A percentile compares a stretch with the other conserved stretches of the same genome.
Evolutionary conservation across 2,888 invertebrate genomes (phyloP).

Genomic region (Cosmorhoe ocellata): DNA sequence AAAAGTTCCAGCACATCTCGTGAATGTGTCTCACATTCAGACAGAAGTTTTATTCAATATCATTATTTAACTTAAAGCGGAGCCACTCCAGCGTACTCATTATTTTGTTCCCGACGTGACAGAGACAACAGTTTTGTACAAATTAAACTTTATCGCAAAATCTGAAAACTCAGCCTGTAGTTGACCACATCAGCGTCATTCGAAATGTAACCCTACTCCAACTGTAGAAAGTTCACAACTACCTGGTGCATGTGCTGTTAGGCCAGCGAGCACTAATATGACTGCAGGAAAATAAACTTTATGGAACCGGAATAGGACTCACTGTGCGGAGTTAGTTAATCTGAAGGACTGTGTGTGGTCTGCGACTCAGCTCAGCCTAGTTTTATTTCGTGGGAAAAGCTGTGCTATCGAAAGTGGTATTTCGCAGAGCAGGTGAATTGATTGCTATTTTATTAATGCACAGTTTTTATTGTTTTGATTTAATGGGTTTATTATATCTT

Average conservation of each 20-base stretch:
- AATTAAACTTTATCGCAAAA: slow-evolving; percentile 30
- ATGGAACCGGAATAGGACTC: slow-evolving; percentile 5
- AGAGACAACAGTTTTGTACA: slow-evolving; percentile 29
- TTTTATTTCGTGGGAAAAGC: slow-evolving; percentile 39
- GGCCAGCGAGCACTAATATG: neutral
- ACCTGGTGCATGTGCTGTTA: neutral
- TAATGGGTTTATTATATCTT: neutral
- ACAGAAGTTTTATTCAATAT: neutral
- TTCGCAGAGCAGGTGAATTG: slow-evolving; percentile 41
- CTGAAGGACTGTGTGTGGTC: slow-evolving; percentile 28
- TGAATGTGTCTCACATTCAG: neutral
- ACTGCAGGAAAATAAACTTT: slow-evolving; percentile 22
- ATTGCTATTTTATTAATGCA: slow-evolving; percentile 28
- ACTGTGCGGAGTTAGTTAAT: slow-evolving; percentile 3
- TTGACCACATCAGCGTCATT: slow-evolving; percentile 13
- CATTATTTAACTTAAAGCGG: slow-evolving; percentile 12
- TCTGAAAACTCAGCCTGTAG: slow-evolving; percentile 25
- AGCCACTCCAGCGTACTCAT: slow-evolving; percentile 16
- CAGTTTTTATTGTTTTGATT: neutral
- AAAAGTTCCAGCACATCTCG: neutral
- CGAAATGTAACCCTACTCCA: slow-evolving; percentile 17
- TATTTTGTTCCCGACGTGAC: slow-evolving; percentile 23
- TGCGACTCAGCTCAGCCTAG: slow-evolving; percentile 30
- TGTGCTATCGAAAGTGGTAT: slow-evolving; percentile 27
- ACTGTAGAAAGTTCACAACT: slow-evolving; percentile 5